Conservation (phyloP, 2,888 invertebrate species). For the Netelia melanura region DNA sequence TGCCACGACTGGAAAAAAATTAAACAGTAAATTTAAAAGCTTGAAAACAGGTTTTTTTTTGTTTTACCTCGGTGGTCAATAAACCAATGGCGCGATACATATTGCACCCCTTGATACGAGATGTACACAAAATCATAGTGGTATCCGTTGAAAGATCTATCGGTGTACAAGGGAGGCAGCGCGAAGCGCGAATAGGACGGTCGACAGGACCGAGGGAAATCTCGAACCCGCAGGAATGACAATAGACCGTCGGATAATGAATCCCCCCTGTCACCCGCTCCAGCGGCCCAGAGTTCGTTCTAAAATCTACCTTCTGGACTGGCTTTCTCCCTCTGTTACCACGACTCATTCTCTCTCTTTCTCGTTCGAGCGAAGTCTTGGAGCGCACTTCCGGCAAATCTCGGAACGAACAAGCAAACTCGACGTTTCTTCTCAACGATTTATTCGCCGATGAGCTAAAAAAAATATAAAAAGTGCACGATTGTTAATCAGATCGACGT, state of each 20-base stretch:
- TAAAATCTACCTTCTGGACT: conserved; percentile 77
- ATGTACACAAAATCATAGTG: neutral
- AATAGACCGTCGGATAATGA: conserved; percentile 83
- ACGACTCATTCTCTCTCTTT: conserved; percentile 3
- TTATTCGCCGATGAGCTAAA: too few species aligned
- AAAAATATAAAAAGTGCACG: neutral
- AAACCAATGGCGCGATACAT: neutral
- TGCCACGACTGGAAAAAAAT: neutral
- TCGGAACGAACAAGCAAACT: conserved; percentile 37
- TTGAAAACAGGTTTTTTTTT: neutral
- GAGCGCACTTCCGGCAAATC: conserved; percentile 53
- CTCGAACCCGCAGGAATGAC: conserved; percentile 81
- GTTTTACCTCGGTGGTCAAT: neutral
- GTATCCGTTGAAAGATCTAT: conserved; percentile 46
- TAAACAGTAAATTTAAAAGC: neutral
- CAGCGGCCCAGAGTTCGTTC: conserved; percentile 70
- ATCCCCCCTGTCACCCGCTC: conserved; percentile 78
- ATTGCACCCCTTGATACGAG: too few species aligned
- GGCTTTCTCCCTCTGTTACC: conserved; percentile 48
- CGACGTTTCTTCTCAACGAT: too few species aligned
- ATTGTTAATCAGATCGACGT: too few species aligned
- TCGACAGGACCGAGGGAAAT: conserved; percentile 76
- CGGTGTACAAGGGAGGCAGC: conserved; percentile 49
- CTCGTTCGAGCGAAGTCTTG: conserved; percentile 58
- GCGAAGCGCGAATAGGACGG: conserved; percentile 47